Conservation (phyloP, 2,888 invertebrate species). For the Melitaea athalia region DNA sequence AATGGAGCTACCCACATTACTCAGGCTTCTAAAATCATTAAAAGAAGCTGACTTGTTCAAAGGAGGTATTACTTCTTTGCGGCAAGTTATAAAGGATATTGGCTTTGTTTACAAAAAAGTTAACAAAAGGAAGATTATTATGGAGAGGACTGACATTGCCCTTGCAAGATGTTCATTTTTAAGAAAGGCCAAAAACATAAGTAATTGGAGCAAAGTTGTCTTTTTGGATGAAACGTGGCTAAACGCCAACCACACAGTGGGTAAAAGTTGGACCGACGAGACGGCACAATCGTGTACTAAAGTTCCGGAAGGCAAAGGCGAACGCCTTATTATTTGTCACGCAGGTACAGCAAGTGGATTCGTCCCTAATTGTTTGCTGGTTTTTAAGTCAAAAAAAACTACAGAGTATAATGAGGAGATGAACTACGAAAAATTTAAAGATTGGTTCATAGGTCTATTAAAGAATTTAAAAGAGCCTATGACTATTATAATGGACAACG, state of each 20-base stretch:
- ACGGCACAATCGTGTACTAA: too few species aligned
- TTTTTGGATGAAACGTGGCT: conserved; percentile 41
- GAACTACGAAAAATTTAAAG: conserved; percentile 33
- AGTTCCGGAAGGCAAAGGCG: conserved; percentile 35
- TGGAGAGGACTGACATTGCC: conserved; percentile 15
- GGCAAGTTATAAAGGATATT: conserved; percentile 27
- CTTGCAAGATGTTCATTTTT: conserved; percentile 10
- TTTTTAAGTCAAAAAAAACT: conserved; percentile 33
- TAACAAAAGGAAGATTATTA: conserved; percentile 23
- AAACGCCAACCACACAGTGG: too few species aligned
- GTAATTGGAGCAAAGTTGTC: conserved; percentile 37
- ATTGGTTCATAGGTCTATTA: conserved; percentile 28
- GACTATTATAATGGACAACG: conserved; percentile 33
- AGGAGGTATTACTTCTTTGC: conserved; percentile 27
- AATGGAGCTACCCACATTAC: conserved; percentile 20
- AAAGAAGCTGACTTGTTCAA: conserved; percentile 30
- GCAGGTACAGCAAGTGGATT: conserved; percentile 37
- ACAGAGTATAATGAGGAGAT: conserved; percentile 37
- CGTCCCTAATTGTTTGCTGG: conserved; percentile 33
- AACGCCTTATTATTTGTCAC: conserved; percentile 39
- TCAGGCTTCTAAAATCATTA: conserved; percentile 24
- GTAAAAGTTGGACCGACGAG: too few species aligned
- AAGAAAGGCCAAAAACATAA: conserved; percentile 37
- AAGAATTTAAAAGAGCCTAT: conserved; percentile 8
- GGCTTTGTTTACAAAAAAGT: conserved; percentile 29